Percentiles rank a stretch among this genome's conserved stretches.
These are phyloP conservation scores for Pomacea maculata DNA, from an alignment of 1,140 invertebrate genomes.

Conservation along the genomic window DNA sequence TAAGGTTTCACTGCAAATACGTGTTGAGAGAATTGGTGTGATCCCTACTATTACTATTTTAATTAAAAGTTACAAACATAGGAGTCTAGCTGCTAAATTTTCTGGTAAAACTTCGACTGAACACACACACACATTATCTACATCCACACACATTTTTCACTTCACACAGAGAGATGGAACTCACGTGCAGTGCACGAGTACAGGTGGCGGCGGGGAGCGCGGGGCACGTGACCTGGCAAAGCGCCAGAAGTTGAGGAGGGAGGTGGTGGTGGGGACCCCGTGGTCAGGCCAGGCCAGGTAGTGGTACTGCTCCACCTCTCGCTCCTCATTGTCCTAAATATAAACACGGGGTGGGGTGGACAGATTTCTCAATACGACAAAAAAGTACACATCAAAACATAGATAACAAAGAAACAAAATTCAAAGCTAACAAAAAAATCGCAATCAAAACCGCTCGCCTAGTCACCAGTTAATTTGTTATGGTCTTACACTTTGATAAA, in stretches of 20 bases:
- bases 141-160: too few relatives aligned
- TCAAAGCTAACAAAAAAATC: too few relatives aligned
- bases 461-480: too few relatives aligned
- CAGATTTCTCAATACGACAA: too few relatives aligned
- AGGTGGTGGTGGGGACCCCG: background rate
- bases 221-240: slow-evolving; percentile 60
- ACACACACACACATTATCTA: background rate
- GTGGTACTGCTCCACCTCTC: slow-evolving; percentile 21
- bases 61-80: background rate
- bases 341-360: too few relatives aligned
- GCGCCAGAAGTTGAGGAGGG: slow-evolving; percentile 17
- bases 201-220: slow-evolving; percentile 63
- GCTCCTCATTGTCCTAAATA: background rate
- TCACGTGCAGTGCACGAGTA: slow-evolving; percentile 24
- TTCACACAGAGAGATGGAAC: too few relatives aligned
- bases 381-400: too few relatives aligned
- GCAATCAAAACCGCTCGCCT: too few relatives aligned
- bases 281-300: slow-evolving; percentile 19
- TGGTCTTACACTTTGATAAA: too few relatives aligned
- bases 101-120: background rate
- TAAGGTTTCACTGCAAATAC: too few relatives aligned
- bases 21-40: background rate
- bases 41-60: too few relatives aligned
- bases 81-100: background rate
- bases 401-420: too few relatives aligned